Percentiles rank a stretch among this genome's conserved stretches.
phyloP scores from a whole-genome alignment of 2,113 vertebrate species.

The Pristiophorus japonicus region DNA sequence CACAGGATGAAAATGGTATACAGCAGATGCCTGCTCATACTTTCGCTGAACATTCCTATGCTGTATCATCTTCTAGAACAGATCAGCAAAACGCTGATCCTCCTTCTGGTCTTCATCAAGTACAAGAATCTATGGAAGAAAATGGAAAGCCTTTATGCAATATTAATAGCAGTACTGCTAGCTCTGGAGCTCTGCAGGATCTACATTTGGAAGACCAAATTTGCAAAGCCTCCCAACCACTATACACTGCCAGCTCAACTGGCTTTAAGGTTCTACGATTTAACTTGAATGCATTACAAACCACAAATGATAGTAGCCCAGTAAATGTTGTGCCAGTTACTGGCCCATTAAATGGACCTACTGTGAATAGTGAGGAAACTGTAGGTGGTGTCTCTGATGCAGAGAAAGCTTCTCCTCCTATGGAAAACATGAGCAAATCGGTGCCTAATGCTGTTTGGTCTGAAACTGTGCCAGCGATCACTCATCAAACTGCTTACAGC shows the following conservation, averaged over 20 bases:
- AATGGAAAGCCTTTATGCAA: background rate
- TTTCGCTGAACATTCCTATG: slow-evolving; percentile 88
- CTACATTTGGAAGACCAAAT: background rate
- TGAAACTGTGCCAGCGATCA: slow-evolving; percentile 49
- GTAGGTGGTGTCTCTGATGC: background rate
- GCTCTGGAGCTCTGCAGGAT: background rate
- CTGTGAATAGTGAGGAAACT: background rate
- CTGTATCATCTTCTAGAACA: slow-evolving; percentile 57
- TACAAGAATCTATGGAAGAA: background rate
- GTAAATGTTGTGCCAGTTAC: background rate
- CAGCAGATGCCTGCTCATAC: slow-evolving; percentile 72
- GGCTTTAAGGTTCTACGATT: slow-evolving; percentile 5
- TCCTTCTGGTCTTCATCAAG: background rate
- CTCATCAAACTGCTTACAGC: slow-evolving; percentile 56
- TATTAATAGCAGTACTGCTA: too few relatives aligned
- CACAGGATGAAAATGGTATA: slow-evolving; percentile 51
- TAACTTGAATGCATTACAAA: slow-evolving; percentile 6
- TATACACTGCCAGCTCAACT: background rate
- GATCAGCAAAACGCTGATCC: background rate
- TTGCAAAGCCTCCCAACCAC: background rate
- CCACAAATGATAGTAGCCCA: background rate
- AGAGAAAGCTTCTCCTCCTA: background rate
- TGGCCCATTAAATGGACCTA: background rate
- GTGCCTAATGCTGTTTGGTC: background rate
- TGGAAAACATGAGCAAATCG: background rate